phyloP scores from a whole-genome alignment of 2,113 vertebrate species.

The Saiga tatarica region DNA sequence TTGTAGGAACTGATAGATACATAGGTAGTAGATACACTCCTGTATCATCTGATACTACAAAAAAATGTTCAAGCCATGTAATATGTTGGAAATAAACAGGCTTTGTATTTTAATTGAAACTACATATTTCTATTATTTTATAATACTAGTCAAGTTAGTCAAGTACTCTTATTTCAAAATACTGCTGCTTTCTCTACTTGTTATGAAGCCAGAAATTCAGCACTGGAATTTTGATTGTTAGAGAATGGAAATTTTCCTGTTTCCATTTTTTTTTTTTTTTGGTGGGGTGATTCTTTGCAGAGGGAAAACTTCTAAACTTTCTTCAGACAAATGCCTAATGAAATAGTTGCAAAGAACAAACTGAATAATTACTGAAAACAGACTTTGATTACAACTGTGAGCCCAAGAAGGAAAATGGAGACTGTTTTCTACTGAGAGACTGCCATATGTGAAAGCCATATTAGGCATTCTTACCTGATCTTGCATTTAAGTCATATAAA shows the following conservation, averaged over 20 bases:
- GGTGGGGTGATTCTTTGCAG: neutral
- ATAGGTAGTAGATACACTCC: neutral
- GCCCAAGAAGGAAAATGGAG: neutral
- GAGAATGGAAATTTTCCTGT: neutral
- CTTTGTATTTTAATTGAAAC: neutral
- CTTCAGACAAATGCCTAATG: neutral
- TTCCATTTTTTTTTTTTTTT: neutral
- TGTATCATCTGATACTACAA: neutral
- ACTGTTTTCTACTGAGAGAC: neutral
- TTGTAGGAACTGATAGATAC: neutral
- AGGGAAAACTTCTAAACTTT: neutral
- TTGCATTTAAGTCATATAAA: neutral
- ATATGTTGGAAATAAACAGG: neutral
- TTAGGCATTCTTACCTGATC: neutral
- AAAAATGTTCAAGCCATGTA: neutral
- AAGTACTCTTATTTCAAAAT: neutral
- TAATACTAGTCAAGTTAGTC: neutral
- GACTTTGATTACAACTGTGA: neutral
- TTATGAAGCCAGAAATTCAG: neutral
- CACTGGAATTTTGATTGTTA: neutral
- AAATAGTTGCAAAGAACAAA: neutral
- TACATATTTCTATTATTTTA: constrained; percentile 11
- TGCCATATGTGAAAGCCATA: neutral
- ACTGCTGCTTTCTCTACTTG: neutral
- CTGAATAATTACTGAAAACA: constrained; percentile 30